A percentile compares a stretch with the other conserved stretches of the same genome.
Conservation (phyloP, 2,797 vertebrate genomes). For the Eulemur rubriventer region DNA sequence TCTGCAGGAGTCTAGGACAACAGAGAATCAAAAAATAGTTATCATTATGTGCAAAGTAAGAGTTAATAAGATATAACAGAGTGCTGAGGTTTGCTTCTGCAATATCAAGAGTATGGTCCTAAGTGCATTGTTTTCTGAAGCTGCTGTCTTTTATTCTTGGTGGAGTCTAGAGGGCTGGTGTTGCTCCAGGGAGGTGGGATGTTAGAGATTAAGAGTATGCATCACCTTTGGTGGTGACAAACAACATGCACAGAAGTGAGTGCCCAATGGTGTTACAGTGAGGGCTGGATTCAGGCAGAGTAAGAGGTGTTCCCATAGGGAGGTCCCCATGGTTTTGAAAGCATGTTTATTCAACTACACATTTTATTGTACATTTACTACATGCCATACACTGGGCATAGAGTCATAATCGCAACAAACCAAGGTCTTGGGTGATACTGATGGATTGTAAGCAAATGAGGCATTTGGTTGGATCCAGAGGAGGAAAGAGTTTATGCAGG, state of each 20-base stretch:
- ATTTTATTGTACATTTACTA: not conserved
- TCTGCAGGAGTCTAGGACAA: not conserved
- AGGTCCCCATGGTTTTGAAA: fast-evolving
- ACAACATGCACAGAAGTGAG: not conserved
- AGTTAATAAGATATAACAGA: not conserved
- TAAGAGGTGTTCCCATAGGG: not conserved
- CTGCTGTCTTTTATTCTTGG: not conserved
- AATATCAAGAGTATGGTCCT: fast-evolving
- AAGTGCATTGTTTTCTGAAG: fast-evolving
- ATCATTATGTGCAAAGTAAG: not conserved
- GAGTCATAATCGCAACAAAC: fast-evolving
- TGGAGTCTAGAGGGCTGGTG: not conserved
- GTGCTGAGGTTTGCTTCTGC: fast-evolving
- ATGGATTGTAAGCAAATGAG: not conserved
- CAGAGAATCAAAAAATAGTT: not conserved
- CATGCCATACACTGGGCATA: not conserved
- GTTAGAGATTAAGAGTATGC: not conserved
- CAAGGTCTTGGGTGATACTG: not conserved
- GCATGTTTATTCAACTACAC: not conserved
- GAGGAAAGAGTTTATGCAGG: not conserved
- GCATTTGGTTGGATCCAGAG: not conserved
- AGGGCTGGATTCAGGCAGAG: not conserved
- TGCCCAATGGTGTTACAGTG: too few relatives aligned
- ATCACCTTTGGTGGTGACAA: not conserved
- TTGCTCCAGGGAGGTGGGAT: not conserved